phyloP scores from a whole-genome alignment of 2,888 invertebrate species.

The Drosophila austrosaltans region DNA sequence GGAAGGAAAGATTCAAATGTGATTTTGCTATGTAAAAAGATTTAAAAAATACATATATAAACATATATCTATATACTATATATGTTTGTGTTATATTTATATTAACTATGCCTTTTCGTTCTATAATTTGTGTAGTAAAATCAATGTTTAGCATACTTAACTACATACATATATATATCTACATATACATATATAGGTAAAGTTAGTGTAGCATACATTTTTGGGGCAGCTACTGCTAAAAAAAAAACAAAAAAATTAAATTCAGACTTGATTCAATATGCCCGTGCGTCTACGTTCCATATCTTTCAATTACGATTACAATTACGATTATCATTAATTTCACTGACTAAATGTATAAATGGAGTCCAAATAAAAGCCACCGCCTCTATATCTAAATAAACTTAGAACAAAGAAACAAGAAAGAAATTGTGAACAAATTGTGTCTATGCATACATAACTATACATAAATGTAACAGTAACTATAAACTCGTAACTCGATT shows the following conservation, averaged over 20 bases:
- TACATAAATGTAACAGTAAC: constrained; percentile 54
- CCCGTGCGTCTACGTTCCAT: neutral
- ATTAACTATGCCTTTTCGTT: constrained; percentile 27
- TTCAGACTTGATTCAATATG: constrained; percentile 26
- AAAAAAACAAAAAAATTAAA: constrained; percentile 1
- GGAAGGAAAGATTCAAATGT: constrained; percentile 60
- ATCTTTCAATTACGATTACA: constrained; percentile 4
- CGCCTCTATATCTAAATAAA: constrained; percentile 76
- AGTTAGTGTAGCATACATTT: constrained; percentile 44
- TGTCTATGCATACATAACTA: constrained; percentile 60
- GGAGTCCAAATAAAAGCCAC: constrained; percentile 82
- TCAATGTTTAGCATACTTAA: constrained; percentile 3
- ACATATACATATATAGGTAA: constrained; percentile 12
- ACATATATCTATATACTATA: constrained; percentile 31
- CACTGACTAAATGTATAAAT: constrained; percentile 77
- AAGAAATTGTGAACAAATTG: constrained; percentile 72
- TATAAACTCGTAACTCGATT: constrained; percentile 38
- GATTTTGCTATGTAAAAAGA: constrained; percentile 64
- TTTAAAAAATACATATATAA: constrained; percentile 4
- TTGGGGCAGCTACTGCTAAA: constrained; percentile 33
- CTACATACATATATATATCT: neutral
- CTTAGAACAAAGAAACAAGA: constrained; percentile 43
- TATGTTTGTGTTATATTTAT: constrained; percentile 40
- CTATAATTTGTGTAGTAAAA: constrained; percentile 17
- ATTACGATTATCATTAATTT: constrained; percentile 37